Conservation (phyloP, 2,797 vertebrate species). For the Bovichtus diacanthus region DNA sequence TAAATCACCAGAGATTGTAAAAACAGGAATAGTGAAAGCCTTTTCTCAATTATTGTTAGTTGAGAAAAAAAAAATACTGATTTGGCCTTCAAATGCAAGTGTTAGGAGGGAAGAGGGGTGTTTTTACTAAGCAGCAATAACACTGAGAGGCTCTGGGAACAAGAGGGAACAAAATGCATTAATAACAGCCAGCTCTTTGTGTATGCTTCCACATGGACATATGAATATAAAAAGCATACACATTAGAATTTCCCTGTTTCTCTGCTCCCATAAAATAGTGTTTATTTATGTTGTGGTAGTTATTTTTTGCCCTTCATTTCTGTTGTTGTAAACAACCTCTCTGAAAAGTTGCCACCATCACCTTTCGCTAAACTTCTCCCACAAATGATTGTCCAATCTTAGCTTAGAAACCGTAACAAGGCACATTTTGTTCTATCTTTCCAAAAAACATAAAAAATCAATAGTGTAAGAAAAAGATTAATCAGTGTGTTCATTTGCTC, state of each 20-base stretch:
- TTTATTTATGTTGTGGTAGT: background rate
- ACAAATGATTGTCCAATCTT: background rate
- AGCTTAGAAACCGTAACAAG: background rate
- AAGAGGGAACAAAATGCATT: slow-evolving; percentile 16
- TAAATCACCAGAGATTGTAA: background rate
- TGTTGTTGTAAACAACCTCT: background rate
- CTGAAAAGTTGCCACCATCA: background rate
- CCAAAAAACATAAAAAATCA: background rate
- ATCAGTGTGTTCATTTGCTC: background rate
- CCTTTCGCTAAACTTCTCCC: background rate
- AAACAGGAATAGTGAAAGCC: background rate
- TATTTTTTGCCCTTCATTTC: background rate
- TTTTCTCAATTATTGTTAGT: background rate
- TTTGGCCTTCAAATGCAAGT: background rate
- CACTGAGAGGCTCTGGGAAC: background rate
- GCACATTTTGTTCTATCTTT: background rate
- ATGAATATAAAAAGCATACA: slow-evolving; percentile 1
- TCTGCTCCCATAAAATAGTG: background rate
- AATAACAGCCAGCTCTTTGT: slow-evolving; percentile 12
- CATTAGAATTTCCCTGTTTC: background rate
- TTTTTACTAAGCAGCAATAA: slow-evolving; percentile 9
- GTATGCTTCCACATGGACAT: background rate
- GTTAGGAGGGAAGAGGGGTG: background rate
- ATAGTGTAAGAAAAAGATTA: background rate
- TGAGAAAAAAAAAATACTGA: background rate